These are phyloP conservation scores for Catharus bicknelli DNA, from an alignment of 2,113 vertebrate genomes.

Conservation along the genomic window DNA sequence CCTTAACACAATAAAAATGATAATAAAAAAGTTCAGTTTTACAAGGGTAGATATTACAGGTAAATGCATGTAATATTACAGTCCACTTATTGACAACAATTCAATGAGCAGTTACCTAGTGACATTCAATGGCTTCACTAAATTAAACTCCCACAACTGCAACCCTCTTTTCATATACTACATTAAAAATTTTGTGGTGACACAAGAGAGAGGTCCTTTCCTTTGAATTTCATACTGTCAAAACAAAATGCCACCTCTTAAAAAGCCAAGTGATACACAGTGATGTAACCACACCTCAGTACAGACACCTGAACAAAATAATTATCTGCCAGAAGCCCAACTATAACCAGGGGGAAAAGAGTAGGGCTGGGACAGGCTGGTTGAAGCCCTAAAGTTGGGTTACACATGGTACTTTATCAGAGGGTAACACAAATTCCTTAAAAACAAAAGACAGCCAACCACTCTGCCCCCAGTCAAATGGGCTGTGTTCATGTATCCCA, in stretches of 20 bases:
- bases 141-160: neutral
- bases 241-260: neutral
- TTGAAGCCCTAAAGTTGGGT: neutral
- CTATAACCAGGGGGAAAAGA: neutral
- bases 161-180: neutral
- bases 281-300: neutral
- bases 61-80: conserved; percentile 24
- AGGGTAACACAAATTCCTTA: neutral
- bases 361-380: neutral
- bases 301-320: neutral
- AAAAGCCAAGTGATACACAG: neutral
- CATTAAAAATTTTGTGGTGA: neutral
- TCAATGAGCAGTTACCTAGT: neutral
- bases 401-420: neutral
- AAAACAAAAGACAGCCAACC: neutral
- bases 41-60: neutral
- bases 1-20: conserved; percentile 10
- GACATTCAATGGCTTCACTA: neutral
- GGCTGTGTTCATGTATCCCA: neutral
- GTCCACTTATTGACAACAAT: neutral
- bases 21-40: conserved; percentile 17
- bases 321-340: neutral
- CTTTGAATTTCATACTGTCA: neutral
- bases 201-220: neutral
- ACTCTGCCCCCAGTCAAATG: accelerated